Base-by-base conservation (phyloP, 2,797 vertebrate species). In the Notoglanidium macrostoma region DNA sequence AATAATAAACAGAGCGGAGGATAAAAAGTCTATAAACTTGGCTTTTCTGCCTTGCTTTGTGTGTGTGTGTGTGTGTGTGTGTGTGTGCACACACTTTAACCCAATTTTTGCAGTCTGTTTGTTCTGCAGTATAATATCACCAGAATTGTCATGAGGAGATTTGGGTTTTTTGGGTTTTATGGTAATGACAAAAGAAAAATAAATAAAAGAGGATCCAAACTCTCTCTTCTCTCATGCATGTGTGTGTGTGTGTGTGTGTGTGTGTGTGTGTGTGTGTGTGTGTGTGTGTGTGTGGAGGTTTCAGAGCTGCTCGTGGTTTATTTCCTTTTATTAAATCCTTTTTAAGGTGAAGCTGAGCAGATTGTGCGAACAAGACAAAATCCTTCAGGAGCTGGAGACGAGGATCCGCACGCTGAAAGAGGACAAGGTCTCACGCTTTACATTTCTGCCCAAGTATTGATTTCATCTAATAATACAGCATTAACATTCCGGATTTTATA, bases 321-420 rank as follows among this genome's bases (percentile, higher is more conserved):
- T 76, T n/a, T 84, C 35, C 55, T 14, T 8, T 63, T 86, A 8
- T 89, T 0, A 88, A 91, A 88, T 91, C 90, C 94, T 82, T 55
- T 87, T 92, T n/a, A 84, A 99, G 98, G 98, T 99, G 89, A 99
- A 99, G 91, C 93, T 99, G 91, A 99, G 98, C 59, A 80, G 98
- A 92, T 95, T 99, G 85, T 99, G 98, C 92, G 98, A 99, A 94
- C 98, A 99, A 94, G 98, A 99, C 93, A 97, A 98, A 94, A 97
- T 98, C 91, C 95, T 99, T 19, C 98, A 99, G 95, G 98, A 99
- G 86, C 94, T 99, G 72, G 98, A 99, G 93, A 95, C 97, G 92
- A 97, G 93, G 88, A 97, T 99, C 92, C 96, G 97, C 88, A 96
- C 96, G 67, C 95, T 99, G 82, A 99, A 99, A 90, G 98, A 98